Base-by-base conservation (phyloP, 2,888 invertebrate species). In the Girardia tigrina region DNA sequence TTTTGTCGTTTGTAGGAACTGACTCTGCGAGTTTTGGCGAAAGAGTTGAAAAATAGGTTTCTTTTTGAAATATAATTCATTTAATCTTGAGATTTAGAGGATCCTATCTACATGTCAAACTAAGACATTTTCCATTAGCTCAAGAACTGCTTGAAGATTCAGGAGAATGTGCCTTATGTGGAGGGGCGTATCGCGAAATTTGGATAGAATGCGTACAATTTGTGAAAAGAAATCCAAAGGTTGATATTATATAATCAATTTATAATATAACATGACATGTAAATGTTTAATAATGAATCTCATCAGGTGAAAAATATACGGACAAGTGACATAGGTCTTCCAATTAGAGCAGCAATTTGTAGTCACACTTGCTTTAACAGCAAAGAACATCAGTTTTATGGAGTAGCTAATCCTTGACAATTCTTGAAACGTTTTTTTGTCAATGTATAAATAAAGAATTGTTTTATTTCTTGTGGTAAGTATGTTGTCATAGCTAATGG, bases 361-460 rank as follows among this genome's bases (percentile, higher is more conserved):
- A 56, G 56, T 56, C 56, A 56, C 6, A 56, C 56, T 6, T 56
- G 56, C 56, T 56, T 56, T 56, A 56, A 23, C 56, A 56, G 56
- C n/a, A 56, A 56, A 56, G 56, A 56, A 56, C 56, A 56, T n/a
- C 56, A 56, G 23, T 56, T 56, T 56, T 56, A 8, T 56, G 56
- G 56, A 56, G 56, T 56, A 20, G 56, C 56, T 56, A 56, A 56
- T 56, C 23, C 23, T 20, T 56, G n/a, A 56, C n/a, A n/a, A n/a
- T n/a, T n/a, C n/a, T n/a, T n/a, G n/a, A n/a, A n/a, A n/a, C n/a
- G n/a, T n/a, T n/a, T n/a, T n/a, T n/a, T n/a, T n/a, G n/a, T n/a
- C n/a, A n/a, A n/a, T n/a, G n/a, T n/a, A n/a, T n/a, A n/a, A n/a
- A n/a, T n/a, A n/a, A n/a, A n/a, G n/a, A n/a, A n/a, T n/a, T n/a